These are phyloP conservation scores for Pseudanteris insignis DNA, from an alignment of 2,888 invertebrate species.

Conservation along the genomic window DNA sequence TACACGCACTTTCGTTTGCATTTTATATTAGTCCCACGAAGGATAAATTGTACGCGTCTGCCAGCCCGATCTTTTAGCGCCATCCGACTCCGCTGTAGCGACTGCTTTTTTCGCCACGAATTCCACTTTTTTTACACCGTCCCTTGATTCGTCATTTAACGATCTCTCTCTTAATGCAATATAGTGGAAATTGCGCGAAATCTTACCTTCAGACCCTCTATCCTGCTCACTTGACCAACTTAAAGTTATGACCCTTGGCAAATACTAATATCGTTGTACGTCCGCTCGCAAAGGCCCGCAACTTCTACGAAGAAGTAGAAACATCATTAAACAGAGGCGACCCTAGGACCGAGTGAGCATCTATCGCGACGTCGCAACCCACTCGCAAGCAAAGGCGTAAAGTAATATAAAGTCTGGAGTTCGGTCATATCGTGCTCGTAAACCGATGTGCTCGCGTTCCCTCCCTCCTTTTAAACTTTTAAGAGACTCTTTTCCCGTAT, in stretches of 20 bases:
- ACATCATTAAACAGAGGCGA: conserved; percentile 43
- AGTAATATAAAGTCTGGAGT: conserved; percentile 60
- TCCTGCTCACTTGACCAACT: conserved; percentile 36
- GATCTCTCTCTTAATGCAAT: conserved; percentile 17
- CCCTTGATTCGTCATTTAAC: conserved; percentile 12
- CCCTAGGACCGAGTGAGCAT: conserved; percentile 35
- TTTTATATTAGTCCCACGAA: conserved; percentile 52
- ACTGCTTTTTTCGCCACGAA: conserved; percentile 32
- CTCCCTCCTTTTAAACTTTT: conserved; percentile 49
- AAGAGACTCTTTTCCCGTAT: conserved; percentile 48
- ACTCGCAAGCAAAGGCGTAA: conserved; percentile 47
- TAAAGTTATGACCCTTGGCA: conserved; percentile 39
- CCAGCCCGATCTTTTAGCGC: conserved; percentile 48
- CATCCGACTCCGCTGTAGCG: conserved; percentile 35
- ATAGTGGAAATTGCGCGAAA: conserved; percentile 17
- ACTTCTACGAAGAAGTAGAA: conserved; percentile 40
- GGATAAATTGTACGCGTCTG: conserved; percentile 53
- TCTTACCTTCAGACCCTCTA: conserved; percentile 14
- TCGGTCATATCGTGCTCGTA: conserved; percentile 59
- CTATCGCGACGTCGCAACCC: conserved; percentile 22
- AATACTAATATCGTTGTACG: conserved; percentile 43
- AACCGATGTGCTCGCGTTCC: conserved; percentile 54
- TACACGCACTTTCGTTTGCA: conserved; percentile 58
- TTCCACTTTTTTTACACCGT: conserved; percentile 28
- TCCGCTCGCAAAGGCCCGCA: conserved; percentile 19